Evolutionary conservation across 2,113 vertebrate species (phyloP), one percentile per base, ranked within the genome.

Genomic region (Lepisosteus osseus): DNA sequence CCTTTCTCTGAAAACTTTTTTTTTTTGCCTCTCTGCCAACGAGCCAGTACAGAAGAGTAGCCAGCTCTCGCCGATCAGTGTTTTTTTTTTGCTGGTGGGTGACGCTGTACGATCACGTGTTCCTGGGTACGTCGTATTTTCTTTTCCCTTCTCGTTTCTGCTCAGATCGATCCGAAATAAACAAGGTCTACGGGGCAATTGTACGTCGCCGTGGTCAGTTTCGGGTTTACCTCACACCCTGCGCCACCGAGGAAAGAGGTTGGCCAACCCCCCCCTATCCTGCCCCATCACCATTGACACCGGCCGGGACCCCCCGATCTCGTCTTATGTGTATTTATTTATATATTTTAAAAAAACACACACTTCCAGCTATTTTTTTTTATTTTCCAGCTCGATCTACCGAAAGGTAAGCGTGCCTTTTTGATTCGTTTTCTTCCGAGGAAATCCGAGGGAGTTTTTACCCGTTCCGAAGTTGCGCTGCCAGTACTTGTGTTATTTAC

Each of bases 101-200:
- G 91, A 92, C 90, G 91, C 88, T 69, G 82, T 4, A 29, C 72
- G 72, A 71, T 87, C 91, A 92, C 90, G 86, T 92, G 91, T 76
- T 78, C 81, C 87, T 89, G 84, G 68, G 87, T 82, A 89, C 80
- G 85, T 83, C 85, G 89, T 88, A 78, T 89, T 88, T 92, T 89
- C 86, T 86, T 86, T 85, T 79, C 80, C 80, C 83, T 78, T 77
- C 82, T 70, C 81, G 79, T 72, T 59, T 74, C 79, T 78, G 65
- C 70, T 42, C 82, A 77, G 80, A 88, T 82, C 74, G 80, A 81
- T 75, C 78, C 81, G 80, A 85, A 82, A 86, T 83, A 88, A 88
- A 88, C 87, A 86, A 84, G 82, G 81, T 76, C 75, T 70, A 74
- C 71, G n/a, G 78, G 75, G 70, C 67, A 78, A 77, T 67, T 69